Evolutionary conservation across 2,113 vertebrate genomes (phyloP), one percentile per base, ranked within the genome.

Genomic region (Pica pica): DNA sequence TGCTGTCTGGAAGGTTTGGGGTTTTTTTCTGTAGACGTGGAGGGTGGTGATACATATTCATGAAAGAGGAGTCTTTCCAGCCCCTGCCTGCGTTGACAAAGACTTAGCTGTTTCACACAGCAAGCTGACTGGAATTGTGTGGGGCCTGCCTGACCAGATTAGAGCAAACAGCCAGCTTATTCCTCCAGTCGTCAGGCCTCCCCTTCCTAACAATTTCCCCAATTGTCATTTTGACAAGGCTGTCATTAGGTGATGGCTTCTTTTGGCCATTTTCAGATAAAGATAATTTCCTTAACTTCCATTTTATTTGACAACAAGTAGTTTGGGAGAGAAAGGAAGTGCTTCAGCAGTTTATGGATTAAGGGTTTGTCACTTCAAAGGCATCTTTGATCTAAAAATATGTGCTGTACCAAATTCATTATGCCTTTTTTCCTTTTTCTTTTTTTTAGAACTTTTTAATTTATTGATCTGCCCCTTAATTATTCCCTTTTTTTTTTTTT

Each of bases 351-450:
- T 98, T 97, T 97, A 97, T 97, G 95, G 98, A 97, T 98, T 97
- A 97, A 95, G 95, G 88, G 94, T 97, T 97, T 98, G 98, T 97
- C 98, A 98, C 98, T 98, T 98, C 98, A 98, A 98, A 98, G 97
- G 94, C 97, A 98, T 96, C 97, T 98, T 98, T 98, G 98, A 98
- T 98, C 97, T 98, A 97, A 97, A 98, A 98, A 98, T 98, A 98
- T 98, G 98, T 98, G 98, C 97, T 98, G 98, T 98, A 98, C 98
- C 98, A 97, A 98, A 98, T 98, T 98, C 97, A 98, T 98, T 98
- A 97, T 97, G 97, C 97, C 97, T 95, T 91, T 69, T 55, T 49
- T 57, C 35, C 17, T 33, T 41, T 77, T 56, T 6, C 6, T 47
- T 61, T 50, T 76, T 96, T 97, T 83, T 46, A 97, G 87, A 96